A percentile compares a stretch with the other conserved stretches of the same genome.
Evolutionary conservation across 2,888 invertebrate genomes (phyloP).

Genomic region (Trissolcus brochymenae): DNA sequence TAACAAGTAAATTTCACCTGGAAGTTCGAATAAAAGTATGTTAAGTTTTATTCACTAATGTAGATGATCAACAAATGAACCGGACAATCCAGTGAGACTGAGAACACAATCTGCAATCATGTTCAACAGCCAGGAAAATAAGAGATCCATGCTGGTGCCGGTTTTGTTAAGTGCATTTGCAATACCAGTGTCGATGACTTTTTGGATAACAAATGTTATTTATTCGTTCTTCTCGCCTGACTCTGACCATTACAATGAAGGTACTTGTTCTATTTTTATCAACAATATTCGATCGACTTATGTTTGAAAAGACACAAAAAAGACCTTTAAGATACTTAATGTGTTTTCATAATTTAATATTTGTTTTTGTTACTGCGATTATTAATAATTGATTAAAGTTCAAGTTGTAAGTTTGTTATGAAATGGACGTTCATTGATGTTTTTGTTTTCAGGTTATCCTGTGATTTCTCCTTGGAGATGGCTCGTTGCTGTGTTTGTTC

Average conservation of each 20-base stretch:
- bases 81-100: no score
- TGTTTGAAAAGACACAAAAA: no score
- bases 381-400: neutral
- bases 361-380: neutral
- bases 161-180: constrained; percentile 82
- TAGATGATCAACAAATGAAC: no score
- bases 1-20: no score
- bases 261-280: constrained; percentile 34
- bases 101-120: neutral
- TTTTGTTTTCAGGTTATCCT: constrained; percentile 76
- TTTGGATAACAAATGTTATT: constrained; percentile 86
- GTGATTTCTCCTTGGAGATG: constrained; percentile 82
- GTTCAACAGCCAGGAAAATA: constrained; percentile 21
- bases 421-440: neutral
- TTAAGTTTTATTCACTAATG: neutral
- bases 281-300: neutral
- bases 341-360: neutral
- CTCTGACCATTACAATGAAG: constrained; percentile 77
- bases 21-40: no score
- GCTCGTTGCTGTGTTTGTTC: constrained; percentile 81
- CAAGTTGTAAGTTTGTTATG: no score
- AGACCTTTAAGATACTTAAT: neutral
- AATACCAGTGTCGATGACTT: constrained; percentile 85
- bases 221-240: constrained; percentile 80
- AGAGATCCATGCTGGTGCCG: constrained; percentile 76